Conservation (phyloP, 2,797 vertebrate genomes). For the Spinus olivaceus region DNA sequence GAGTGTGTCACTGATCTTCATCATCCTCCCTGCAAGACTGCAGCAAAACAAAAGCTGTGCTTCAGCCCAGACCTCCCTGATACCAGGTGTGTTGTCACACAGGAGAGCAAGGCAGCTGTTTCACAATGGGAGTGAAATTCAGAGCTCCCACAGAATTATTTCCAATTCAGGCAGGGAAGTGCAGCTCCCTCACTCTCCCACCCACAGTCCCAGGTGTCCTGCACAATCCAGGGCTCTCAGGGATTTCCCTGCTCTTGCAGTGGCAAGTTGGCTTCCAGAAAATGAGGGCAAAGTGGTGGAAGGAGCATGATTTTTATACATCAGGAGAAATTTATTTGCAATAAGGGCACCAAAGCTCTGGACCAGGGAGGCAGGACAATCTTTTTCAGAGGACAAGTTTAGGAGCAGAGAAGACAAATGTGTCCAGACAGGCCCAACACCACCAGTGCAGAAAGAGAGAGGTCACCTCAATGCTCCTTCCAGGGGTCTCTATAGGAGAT, state of each 20-base stretch:
- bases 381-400: background rate
- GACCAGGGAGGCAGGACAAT: background rate
- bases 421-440: background rate
- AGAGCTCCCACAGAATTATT: background rate
- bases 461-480: background rate
- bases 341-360: background rate
- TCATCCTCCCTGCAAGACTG: background rate
- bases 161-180: background rate
- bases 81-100: background rate
- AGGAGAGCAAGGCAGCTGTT: background rate
- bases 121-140: background rate
- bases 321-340: background rate
- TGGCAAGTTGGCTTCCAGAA: background rate
- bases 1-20: rapidly evolving
- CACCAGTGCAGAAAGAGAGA: background rate
- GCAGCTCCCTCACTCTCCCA: background rate
- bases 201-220: background rate
- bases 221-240: background rate
- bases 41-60: background rate
- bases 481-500: rapidly evolving
- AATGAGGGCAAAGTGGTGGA: background rate
- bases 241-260: background rate
- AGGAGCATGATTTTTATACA: background rate
- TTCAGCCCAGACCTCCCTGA: background rate
- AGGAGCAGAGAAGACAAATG: background rate